These are phyloP conservation scores for Anisognathus igniventris DNA, from an alignment of 2,797 vertebrate genomes.

Conservation along the genomic window DNA sequence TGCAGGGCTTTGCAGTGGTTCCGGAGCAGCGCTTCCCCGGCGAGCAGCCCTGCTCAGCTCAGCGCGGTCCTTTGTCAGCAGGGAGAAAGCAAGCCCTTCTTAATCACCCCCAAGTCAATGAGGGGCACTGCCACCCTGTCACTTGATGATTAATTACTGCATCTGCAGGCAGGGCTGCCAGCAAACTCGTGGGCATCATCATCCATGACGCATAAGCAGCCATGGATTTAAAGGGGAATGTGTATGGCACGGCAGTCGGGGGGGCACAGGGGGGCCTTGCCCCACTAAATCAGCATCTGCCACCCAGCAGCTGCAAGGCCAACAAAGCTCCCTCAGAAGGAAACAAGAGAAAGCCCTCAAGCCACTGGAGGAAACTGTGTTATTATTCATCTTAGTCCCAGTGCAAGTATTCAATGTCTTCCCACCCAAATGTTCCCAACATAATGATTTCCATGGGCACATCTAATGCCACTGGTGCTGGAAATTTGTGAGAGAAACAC, in stretches of 20 bases:
- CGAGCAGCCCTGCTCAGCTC: neutral
- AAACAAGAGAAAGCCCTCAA: neutral
- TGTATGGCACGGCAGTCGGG: neutral
- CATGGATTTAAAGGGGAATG: neutral
- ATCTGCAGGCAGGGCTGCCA: conserved; percentile 45
- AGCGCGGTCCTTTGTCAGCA: neutral
- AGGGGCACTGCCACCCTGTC: conserved; percentile 43
- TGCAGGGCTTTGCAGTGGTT: neutral
- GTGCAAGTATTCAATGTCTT: neutral
- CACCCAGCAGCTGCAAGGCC: conserved; percentile 28
- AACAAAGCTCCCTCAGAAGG: conserved; percentile 40
- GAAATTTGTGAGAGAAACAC: neutral
- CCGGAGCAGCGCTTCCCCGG: neutral
- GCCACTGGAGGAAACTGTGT: neutral
- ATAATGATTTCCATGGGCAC: neutral
- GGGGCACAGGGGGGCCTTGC: neutral
- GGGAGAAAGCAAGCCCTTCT: neutral
- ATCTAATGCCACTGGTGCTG: neutral
- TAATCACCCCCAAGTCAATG: neutral
- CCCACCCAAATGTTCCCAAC: neutral
- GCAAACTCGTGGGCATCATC: conserved; percentile 16
- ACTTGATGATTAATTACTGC: conserved; percentile 41
- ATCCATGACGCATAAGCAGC: neutral
- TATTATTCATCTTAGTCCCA: neutral
- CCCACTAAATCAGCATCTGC: conserved; percentile 8